These are phyloP conservation scores for Muscidifurax raptorellus DNA, from an alignment of 1,140 invertebrate genomes.

Conservation along the genomic window DNA sequence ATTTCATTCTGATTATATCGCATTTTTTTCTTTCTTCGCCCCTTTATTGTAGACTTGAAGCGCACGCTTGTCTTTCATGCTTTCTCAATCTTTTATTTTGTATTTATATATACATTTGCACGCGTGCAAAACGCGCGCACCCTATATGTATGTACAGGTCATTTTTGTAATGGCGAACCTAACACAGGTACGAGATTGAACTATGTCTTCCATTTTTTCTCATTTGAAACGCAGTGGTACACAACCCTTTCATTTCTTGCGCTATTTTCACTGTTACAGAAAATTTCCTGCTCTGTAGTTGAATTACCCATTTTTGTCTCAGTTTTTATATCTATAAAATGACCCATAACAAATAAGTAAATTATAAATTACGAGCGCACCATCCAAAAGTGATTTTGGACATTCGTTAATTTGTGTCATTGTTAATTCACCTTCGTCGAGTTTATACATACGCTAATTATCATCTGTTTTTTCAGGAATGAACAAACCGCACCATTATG, in stretches of 20 bases:
- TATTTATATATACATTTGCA: constrained; percentile 38
- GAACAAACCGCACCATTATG: background rate
- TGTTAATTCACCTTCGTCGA: background rate
- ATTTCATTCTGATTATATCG: constrained; percentile 10
- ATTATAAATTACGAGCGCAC: constrained; percentile 9
- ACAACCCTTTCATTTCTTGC: background rate
- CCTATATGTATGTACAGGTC: constrained; percentile 37
- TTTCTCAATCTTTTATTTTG: constrained; percentile 22
- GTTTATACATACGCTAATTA: constrained; percentile 34
- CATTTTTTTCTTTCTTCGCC: background rate
- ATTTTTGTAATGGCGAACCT: constrained; percentile 44
- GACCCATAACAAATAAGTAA: constrained; percentile 39
- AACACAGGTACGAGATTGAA: constrained; percentile 38
- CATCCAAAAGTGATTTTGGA: constrained; percentile 14
- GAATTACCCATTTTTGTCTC: background rate
- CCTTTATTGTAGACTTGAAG: background rate
- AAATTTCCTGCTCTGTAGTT: background rate
- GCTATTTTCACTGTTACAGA: constrained; percentile 17
- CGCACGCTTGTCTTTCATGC: constrained; percentile 4
- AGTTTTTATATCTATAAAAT: constrained; percentile 20
- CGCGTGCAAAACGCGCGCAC: background rate
- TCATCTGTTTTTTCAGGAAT: constrained; percentile 28
- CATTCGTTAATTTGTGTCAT: background rate
- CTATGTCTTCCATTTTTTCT: background rate
- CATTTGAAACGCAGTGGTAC: background rate